phyloP scores from a whole-genome alignment of 2,113 vertebrate genomes.

The Brachyhypopomus gauderio region DNA sequence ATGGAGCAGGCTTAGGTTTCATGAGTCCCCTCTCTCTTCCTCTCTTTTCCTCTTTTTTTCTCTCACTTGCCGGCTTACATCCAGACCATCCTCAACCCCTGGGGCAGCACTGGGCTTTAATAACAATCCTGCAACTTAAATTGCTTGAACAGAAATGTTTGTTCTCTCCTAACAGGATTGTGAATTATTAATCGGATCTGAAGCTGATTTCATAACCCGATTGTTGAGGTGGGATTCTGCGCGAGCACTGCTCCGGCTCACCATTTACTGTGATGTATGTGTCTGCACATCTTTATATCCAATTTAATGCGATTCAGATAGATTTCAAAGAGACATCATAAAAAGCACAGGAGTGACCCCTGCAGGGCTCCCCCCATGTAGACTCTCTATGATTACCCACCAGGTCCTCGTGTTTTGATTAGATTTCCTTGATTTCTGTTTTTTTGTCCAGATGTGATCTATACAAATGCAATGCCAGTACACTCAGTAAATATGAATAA shows the following conservation, averaged over 20 bases:
- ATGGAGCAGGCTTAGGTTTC: slow-evolving; percentile 57
- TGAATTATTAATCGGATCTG: slow-evolving; percentile 83
- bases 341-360: slow-evolving; percentile 73
- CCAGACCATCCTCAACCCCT: slow-evolving; percentile 50
- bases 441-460: slow-evolving; percentile 66
- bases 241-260: slow-evolving; percentile 69
- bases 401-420: slow-evolving; percentile 69
- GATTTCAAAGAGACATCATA: slow-evolving; percentile 81
- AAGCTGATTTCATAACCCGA: slow-evolving; percentile 76
- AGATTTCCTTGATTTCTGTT: slow-evolving; percentile 71
- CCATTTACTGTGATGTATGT: slow-evolving; percentile 81
- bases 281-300: slow-evolving; percentile 81
- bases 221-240: slow-evolving; percentile 79
- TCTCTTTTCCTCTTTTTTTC: slow-evolving; percentile 8
- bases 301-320: slow-evolving; percentile 80
- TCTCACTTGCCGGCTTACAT: slow-evolving; percentile 28
- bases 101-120: slow-evolving; percentile 56
- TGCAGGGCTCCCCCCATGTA: slow-evolving; percentile 35
- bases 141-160: slow-evolving; percentile 81
- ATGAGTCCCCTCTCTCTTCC: slow-evolving; percentile 49
- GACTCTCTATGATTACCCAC: slow-evolving; percentile 57
- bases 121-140: slow-evolving; percentile 74
- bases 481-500: slow-evolving; percentile 80
- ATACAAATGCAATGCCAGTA: slow-evolving; percentile 78
- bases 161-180: slow-evolving; percentile 81